These are phyloP conservation scores for Hirtodrosophila duncani DNA, from an alignment of 2,888 invertebrate genomes.

Conservation along the genomic window DNA sequence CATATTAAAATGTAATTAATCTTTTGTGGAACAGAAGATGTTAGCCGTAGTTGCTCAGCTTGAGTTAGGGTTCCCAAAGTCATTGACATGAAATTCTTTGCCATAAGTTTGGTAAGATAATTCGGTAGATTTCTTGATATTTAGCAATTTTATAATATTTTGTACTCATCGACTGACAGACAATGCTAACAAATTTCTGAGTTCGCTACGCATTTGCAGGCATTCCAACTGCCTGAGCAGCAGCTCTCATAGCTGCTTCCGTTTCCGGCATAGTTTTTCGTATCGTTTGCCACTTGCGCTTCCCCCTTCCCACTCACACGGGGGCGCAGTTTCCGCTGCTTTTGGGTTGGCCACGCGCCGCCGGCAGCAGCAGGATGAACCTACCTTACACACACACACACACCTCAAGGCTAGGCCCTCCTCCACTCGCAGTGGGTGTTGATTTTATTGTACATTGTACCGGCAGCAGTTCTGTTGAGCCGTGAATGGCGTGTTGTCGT, in stretches of 20 bases:
- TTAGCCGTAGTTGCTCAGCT: no score
- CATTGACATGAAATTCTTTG: no score
- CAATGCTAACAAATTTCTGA: slow-evolving; percentile 23
- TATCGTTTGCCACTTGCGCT: slow-evolving; percentile 8
- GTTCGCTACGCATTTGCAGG: slow-evolving; percentile 36
- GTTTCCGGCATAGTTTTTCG: slow-evolving; percentile 63
- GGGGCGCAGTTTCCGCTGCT: slow-evolving; percentile 20
- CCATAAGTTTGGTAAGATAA: no score
- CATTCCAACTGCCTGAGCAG: slow-evolving; percentile 25
- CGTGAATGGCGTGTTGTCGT: slow-evolving; percentile 51
- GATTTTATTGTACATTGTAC: slow-evolving; percentile 57
- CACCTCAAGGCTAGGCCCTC: slow-evolving; percentile 27
- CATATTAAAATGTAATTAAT: no score
- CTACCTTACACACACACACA: slow-evolving; percentile 1
- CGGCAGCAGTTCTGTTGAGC: slow-evolving; percentile 42
- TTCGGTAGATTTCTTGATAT: no score
- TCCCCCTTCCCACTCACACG: slow-evolving; percentile 21
- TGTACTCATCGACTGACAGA: background rate
- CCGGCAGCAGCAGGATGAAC: background rate
- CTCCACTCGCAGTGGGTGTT: slow-evolving; percentile 40
- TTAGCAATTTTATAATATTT: no score
- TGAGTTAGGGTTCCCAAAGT: no score
- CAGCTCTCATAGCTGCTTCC: slow-evolving; percentile 46
- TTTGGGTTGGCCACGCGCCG: slow-evolving; percentile 1
- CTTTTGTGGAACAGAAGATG: no score